Base-by-base conservation (phyloP, 2,888 invertebrate genomes). In the Cryptus armator region DNA sequence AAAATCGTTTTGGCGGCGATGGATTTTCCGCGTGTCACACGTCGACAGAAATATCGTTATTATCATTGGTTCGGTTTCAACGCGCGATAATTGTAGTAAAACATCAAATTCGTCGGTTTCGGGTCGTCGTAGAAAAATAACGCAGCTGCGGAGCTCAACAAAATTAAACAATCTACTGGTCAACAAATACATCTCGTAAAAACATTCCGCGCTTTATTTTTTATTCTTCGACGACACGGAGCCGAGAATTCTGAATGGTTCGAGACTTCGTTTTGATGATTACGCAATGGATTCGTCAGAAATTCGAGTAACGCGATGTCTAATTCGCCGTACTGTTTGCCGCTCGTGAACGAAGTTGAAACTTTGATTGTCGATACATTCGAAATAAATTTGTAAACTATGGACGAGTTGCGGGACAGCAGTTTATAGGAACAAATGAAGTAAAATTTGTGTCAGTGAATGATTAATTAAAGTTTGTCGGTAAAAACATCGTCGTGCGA, bases 121-220 rank as follows among this genome's bases (percentile, higher is more conserved):
- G 85, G 78, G 70, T 86, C 83, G 74, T 84, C 80, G 70, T 72
- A 66, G 67, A 72, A 12, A 14, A 59, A 67, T 67, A 53, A 72
- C 81, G 37, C 72, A 81, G 74, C 53, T 82, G 2, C 87, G 86
- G 84, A 77, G 87, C 62, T 89, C 88, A 92, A 92, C 90, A 92
- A 92, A 92, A 92, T 92, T 91, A 92, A 92, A 92, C 88, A 91
- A 92, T 92, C 89, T 89, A 92, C 90, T 85, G 83, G 86, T 90
- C 90, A 92, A 92, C 91, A 91, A 92, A 92, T 90, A 91, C 88
- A 91, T 90, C 89, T 89, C 86, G 85, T 89, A 87, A 89, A 88
- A 89, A 88, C 81, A 81, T 78, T 83, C 86, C 86, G 72, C 37
- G 82, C 56, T 19, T 64, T 68, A 53, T 70, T 67, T 37, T 46